Base-by-base conservation (phyloP, 64 coral and sea anemone species). In the Montipora foliosa region DNA sequence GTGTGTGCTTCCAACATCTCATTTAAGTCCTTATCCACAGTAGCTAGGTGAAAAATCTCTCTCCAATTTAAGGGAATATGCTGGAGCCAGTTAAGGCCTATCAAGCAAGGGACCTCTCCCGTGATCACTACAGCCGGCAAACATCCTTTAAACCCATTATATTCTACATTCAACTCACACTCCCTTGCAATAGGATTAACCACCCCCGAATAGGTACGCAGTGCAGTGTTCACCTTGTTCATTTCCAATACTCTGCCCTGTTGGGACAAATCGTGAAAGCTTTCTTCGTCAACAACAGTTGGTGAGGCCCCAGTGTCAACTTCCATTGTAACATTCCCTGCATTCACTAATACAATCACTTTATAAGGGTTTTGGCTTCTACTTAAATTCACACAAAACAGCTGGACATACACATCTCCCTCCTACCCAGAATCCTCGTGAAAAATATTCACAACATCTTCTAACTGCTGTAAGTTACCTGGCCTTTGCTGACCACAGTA, bases 81-180 rank as follows among this genome's bases (percentile, higher is more conserved):
- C 29, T 2, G 29, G 29, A 2, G 1, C 37, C 2, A 37, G 37
- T 37, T 37, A 37, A 37, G 37, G 16, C 19, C 57, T 13, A 60
- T 60, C 57, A 60, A 60, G 57, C 57, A 60, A 1, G 57, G 3
- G 29, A 7, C 70, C 70, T 74, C 70, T 74, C 70, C 70, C 2
- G n/a, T 74, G 22, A 22, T 74, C 29, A 74, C 70, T 6, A 74
- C 70, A 25, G 22, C 70, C 29, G 70, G 70, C n/a, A 74, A 24
- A 24, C 70, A n/a, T 5, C 70, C 70, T 74, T 74, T 44, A 74
- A 74, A 74, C 17, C 70, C 22, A 74, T 74, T 74, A n/a, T 22
- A 74, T 22, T 74, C 70, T 22, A 74, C 70, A 7, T 74, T n/a
- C 70, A 74, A 74, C 70, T 74, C 70, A 74, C 70, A 74, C n/a